These are phyloP conservation scores for Progne subis DNA, from an alignment of 2,113 vertebrate genomes.

Conservation along the genomic window DNA sequence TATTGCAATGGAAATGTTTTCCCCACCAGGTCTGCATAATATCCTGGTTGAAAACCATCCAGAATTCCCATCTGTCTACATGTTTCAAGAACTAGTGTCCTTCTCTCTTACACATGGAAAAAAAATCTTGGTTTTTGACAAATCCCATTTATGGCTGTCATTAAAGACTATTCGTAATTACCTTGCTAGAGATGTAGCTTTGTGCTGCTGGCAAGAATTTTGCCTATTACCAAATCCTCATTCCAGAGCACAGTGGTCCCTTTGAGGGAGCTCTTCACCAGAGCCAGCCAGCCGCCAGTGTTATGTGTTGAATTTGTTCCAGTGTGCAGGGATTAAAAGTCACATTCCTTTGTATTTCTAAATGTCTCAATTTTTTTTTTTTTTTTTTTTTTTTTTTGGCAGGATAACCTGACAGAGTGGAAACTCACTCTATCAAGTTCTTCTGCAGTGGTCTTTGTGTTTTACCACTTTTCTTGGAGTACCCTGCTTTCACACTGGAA, in stretches of 20 bases:
- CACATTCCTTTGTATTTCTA: background rate
- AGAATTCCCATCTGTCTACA: background rate
- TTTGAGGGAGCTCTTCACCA: background rate
- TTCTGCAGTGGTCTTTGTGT: background rate
- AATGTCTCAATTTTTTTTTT: background rate
- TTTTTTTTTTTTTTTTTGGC: too few species aligned
- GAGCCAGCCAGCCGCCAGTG: background rate
- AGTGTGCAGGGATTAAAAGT: background rate
- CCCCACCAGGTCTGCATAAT: background rate
- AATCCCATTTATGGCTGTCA: background rate
- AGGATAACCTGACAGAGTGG: background rate
- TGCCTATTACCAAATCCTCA: background rate
- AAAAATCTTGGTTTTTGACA: background rate
- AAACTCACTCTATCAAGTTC: background rate
- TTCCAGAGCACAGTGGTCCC: background rate
- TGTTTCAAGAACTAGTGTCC: background rate
- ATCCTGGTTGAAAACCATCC: background rate
- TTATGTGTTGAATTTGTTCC: background rate
- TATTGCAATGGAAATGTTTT: background rate
- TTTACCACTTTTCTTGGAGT: background rate
- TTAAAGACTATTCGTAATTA: background rate
- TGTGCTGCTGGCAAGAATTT: background rate
- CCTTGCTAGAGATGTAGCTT: rapidly evolving
- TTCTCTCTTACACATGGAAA: background rate
- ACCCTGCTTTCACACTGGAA: background rate